These are phyloP conservation scores for Campylomormyrus tamandua DNA, from an alignment of 2,113 vertebrate species.

Conservation along the genomic window DNA sequence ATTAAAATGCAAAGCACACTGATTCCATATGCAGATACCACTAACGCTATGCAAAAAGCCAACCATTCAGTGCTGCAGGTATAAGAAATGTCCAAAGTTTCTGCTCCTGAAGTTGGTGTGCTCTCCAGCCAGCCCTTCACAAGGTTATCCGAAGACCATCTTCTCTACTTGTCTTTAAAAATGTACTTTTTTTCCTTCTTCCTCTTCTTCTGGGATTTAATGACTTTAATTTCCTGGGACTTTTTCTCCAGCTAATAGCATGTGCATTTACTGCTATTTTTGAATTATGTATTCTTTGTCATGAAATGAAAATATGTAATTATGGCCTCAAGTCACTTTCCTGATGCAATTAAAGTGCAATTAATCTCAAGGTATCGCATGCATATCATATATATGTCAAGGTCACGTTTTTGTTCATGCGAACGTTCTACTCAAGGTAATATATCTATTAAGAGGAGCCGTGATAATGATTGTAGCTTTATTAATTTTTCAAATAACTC, in stretches of 20 bases:
- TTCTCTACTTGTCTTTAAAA: neutral
- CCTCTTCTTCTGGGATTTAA: neutral
- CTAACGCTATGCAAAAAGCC: neutral
- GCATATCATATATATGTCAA: constrained; percentile 7
- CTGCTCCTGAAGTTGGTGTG: neutral
- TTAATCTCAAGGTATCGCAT: constrained; percentile 5
- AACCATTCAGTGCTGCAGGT: neutral
- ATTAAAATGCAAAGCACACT: neutral
- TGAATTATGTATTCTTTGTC: neutral
- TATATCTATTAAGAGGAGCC: neutral
- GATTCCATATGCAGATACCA: neutral
- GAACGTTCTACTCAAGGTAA: neutral
- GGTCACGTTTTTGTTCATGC: neutral
- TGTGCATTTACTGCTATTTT: constrained; percentile 3
- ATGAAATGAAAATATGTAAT: constrained; percentile 10
- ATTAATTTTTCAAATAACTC: neutral
- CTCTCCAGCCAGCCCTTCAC: neutral
- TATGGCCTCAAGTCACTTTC: neutral
- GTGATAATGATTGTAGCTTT: constrained; percentile 8
- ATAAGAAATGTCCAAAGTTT: neutral
- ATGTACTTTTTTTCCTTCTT: neutral
- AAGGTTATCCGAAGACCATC: neutral
- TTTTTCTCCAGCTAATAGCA: neutral
- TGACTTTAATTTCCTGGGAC: neutral
- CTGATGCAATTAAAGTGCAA: neutral